Evolutionary conservation across 2,888 invertebrate genomes (phyloP).

Genomic region (Agrotis clavis): DNA sequence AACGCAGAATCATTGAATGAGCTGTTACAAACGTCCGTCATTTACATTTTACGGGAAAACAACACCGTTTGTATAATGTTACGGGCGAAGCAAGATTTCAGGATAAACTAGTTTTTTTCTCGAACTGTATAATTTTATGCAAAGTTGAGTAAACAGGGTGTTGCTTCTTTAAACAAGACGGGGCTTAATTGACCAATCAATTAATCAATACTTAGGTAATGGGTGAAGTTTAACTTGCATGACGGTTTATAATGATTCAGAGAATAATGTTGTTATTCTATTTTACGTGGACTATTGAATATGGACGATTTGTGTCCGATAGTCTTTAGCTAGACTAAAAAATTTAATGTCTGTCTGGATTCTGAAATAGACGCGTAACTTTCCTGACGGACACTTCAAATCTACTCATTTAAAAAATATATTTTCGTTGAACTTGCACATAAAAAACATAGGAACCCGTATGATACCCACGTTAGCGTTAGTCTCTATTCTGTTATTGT

Average conservation of each 20-base stretch:
- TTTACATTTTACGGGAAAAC: constrained; percentile 54
- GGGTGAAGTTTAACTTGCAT: constrained; percentile 5
- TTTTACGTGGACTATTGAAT: constrained; percentile 3
- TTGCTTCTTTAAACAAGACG: constrained; percentile 28
- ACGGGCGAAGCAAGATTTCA: constrained; percentile 27
- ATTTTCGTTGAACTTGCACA: not conserved
- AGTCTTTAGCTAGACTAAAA: constrained; percentile 1
- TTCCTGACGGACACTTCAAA: constrained; percentile 4
- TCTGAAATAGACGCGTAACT: not conserved
- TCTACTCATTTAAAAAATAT: not conserved
- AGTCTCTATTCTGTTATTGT: not conserved
- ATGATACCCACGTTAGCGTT: not conserved
- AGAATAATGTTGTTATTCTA: not conserved
- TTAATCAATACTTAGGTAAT: constrained; percentile 43
- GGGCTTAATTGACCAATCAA: constrained; percentile 35
- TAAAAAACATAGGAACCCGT: not conserved
- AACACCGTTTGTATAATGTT: constrained; percentile 51
- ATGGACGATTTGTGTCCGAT: not conserved
- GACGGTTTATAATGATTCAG: constrained; percentile 5
- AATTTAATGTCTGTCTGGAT: constrained; percentile 1
- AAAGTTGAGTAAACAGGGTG: constrained; percentile 37
- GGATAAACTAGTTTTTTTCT: constrained; percentile 45
- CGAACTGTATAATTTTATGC: constrained; percentile 43
- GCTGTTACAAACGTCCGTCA: constrained; percentile 46
- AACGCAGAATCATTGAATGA: constrained; percentile 50